Evolutionary conservation across 2,888 invertebrate species (phyloP).

Genomic region (Amphipoea oculea): DNA sequence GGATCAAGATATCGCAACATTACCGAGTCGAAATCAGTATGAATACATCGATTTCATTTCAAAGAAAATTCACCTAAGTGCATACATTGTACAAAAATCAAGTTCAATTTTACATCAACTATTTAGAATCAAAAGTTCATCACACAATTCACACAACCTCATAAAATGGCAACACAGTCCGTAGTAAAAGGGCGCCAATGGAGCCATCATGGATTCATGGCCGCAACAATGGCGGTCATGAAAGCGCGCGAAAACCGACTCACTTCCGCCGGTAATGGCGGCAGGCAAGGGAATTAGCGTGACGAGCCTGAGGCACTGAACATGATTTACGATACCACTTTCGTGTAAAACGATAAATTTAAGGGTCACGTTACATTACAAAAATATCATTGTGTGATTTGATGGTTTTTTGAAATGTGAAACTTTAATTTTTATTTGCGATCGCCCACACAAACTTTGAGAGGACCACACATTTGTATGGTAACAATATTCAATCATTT

Average conservation of each 20-base stretch:
- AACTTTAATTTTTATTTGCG: slow-evolving; percentile 63
- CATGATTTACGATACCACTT: slow-evolving; percentile 76
- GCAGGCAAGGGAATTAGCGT: slow-evolving; percentile 75
- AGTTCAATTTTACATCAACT: neutral
- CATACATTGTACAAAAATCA: neutral
- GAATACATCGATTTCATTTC: neutral
- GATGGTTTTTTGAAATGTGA: slow-evolving; percentile 57
- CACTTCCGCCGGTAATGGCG: slow-evolving; percentile 89
- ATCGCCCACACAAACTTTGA: slow-evolving; percentile 41
- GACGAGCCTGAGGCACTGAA: slow-evolving; percentile 66
- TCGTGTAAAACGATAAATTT: slow-evolving; percentile 71
- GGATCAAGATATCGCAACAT: neutral
- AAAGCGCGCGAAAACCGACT: slow-evolving; percentile 83
- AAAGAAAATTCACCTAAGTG: neutral
- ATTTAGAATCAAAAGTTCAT: slow-evolving; percentile 8
- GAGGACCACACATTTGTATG: slow-evolving; percentile 34
- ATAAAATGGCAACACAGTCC: slow-evolving; percentile 39
- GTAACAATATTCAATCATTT: slow-evolving; percentile 23
- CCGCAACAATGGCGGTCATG: slow-evolving; percentile 68
- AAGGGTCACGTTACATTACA: slow-evolving; percentile 67
- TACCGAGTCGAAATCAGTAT: neutral
- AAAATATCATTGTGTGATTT: slow-evolving; percentile 61
- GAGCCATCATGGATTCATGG: slow-evolving; percentile 58
- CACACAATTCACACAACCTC: neutral
- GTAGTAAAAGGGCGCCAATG: slow-evolving; percentile 60